These are phyloP conservation scores for Benthosema pterotum DNA, from an alignment of 2,797 vertebrate species.

Conservation along the genomic window DNA sequence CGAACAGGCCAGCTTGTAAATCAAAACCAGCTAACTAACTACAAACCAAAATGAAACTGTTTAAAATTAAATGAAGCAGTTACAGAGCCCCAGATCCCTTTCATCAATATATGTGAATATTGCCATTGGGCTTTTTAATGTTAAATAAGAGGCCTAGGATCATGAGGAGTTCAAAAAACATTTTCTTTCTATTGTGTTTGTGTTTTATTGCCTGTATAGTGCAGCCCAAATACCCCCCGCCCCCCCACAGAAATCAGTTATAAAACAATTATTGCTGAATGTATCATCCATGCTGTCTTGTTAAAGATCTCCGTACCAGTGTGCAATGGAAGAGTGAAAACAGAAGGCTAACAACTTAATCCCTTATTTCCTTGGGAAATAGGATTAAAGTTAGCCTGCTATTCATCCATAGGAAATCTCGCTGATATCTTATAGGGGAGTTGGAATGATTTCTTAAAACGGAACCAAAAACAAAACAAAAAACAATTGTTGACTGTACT, in stretches of 20 bases:
- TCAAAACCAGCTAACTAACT: slow-evolving; percentile 23
- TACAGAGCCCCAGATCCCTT: no score
- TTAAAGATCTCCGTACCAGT: slow-evolving; percentile 59
- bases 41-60: not conserved
- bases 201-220: no score
- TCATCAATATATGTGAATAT: slow-evolving; percentile 13
- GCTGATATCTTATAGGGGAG: slow-evolving; percentile 72
- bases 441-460: slow-evolving; percentile 33
- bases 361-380: slow-evolving; percentile 78
- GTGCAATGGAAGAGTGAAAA: slow-evolving; percentile 83
- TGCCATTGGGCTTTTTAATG: slow-evolving; percentile 14
- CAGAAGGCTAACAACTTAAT: slow-evolving; percentile 78
- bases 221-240: not conserved
- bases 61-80: no score
- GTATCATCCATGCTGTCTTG: slow-evolving; percentile 28
- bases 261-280: slow-evolving; percentile 22
- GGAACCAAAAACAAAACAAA: not conserved
- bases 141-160: slow-evolving; percentile 8
- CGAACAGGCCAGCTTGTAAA: slow-evolving; percentile 16
- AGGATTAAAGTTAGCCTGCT: slow-evolving; percentile 75
- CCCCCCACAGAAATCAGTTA: not conserved
- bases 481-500: not conserved
- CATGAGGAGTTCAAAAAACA: no score
- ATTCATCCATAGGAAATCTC: slow-evolving; percentile 47
- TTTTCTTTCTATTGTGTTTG: no score